Base-by-base conservation (phyloP, 2,113 vertebrate species). In the Zosterops borbonicus region DNA sequence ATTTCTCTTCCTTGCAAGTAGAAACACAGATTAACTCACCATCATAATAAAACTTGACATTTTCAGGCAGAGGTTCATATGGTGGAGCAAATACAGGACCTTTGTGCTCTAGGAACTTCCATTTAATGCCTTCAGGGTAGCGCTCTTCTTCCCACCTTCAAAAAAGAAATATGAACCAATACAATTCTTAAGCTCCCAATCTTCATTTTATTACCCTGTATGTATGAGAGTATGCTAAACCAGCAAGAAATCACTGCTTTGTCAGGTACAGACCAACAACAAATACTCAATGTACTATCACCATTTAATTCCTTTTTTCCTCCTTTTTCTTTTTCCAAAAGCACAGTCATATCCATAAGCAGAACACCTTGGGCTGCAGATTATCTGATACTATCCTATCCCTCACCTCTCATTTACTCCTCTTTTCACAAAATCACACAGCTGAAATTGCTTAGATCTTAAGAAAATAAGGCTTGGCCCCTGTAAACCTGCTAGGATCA, bases 61-160 rank as follows among this genome's bases (percentile, higher is more conserved):
- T 98, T 73, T 98, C 98, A 50, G 99, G 99, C 96, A 99, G 98
- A 89, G 99, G 98, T 77, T 99, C 99, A 77, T 99, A 99, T 8
- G 98, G 98, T 20, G 99, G 99, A 68, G 99, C 99, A 96, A 99
- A 99, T 62, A 99, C 99, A 56, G 99, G 99, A 81, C 99, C 99
- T 97, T 99, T 99, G 95, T 99, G 99, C 96, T 99, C 99, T 95
- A 99, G 97, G 94, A 99, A 99, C 95, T 98, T 99, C 99, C 99
- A 99, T 59, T 99, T 99, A 89, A 99, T 99, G 92, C 99, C 99
- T 96, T 99, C 99, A 50, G 99, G 99, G 87, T 98, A 98, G 88
- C 99, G 98, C 80, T 99, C 99, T 96, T 99, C 99, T 96, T 99
- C 99, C 99, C 99, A 99, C 99, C 99, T 99, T 98, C 75, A 97